Evolutionary conservation across 2,113 vertebrate genomes (phyloP), one percentile per base, ranked within the genome.

Genomic region (Pagrus major): DNA sequence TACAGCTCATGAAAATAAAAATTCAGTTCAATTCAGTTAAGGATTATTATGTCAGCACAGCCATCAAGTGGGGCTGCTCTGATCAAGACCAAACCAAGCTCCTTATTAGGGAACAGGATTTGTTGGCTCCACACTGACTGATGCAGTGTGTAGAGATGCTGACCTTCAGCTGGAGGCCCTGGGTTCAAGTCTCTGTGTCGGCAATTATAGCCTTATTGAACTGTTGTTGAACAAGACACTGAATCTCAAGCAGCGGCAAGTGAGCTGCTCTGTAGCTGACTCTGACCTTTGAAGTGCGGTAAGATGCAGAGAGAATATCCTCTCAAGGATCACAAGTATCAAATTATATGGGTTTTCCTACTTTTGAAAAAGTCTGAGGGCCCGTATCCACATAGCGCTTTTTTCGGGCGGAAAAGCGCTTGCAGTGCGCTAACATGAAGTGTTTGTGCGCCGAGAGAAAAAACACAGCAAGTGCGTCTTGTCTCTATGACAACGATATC

Each of bases 1-100:
- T n/a, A n/a, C n/a, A n/a, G n/a, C n/a, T n/a, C n/a, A n/a, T n/a
- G n/a, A n/a, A n/a, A n/a, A n/a, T n/a, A n/a, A n/a, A n/a, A n/a
- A n/a, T n/a, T n/a, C n/a, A n/a, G n/a, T n/a, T n/a, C n/a, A n/a
- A n/a, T n/a, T n/a, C 69, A 73, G 51, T 54, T 35, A 71, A 64
- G 66, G 51, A 82, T 72, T 64, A 79, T 80, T 54, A 78, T 76
- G 71, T 86, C 72, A 76, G 76, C 35, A 44, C 47, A 66, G 33
- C 47, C n/a, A 16, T 44, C 44, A 74, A 51, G 47, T 0, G 49
- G 55, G 65, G 58, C 47, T 52, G 60, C 65, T 71, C 65, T 49
- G 65, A 74, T 58, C 46, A 42, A 56, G 54, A 72, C 67, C 63
- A 61, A 64, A 29, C 31, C 21, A 8, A 51, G 59, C 52, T 71